Base-by-base conservation (phyloP, 1,140 invertebrate species). In the Saccostrea cuccullata region DNA sequence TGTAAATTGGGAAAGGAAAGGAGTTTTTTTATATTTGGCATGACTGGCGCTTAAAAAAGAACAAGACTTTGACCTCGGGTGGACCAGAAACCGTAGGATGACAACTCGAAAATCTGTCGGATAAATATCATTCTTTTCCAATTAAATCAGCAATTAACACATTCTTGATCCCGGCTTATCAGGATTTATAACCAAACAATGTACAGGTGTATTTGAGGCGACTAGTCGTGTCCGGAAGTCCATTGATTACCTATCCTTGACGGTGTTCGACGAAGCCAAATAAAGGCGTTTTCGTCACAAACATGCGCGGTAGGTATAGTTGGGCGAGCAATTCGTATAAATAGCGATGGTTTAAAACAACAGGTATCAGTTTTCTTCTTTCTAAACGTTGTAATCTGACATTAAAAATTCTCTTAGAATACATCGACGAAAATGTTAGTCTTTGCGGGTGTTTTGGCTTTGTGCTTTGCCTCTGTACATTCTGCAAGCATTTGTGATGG, bases 401-500 rank as follows among this genome's bases (percentile, higher is more conserved):
- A 15, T 77, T 8, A 17, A 12, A 30, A 15, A 30, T 13, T 4
- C 26, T 30, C 12, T 30, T 15, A 77, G 5, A 36, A 15, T 30
- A 9, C 20, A 23, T 67, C 6, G 20, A n/a, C 20, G 26, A 77
- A 15, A 64, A 77, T 77, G 70, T 26, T 77, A 17, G 70, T 77
- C 30, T 77, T 36, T 26, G 70, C 70, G 70, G 70, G 70, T 26
- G 70, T 77, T 77, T 30, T 77, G 70, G 70, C 30, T 77, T 77
- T 77, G 70, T 77, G 70, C 26, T 36, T 77, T 30, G 70, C 26
- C 26, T 77, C 70, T 5, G 70, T 77, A 26, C 23, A 77, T 13
- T 83, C 77, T 58, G 77, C n/a, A 15, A 17, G 47, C 12, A 77
- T 89, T 60, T 89, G 88, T 87, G 70, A 89, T 6, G 88, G 86